Evolutionary conservation across 1,140 invertebrate species (phyloP), one percentile per base, ranked within the genome.

Genomic region (Diabrotica virgifera): DNA sequence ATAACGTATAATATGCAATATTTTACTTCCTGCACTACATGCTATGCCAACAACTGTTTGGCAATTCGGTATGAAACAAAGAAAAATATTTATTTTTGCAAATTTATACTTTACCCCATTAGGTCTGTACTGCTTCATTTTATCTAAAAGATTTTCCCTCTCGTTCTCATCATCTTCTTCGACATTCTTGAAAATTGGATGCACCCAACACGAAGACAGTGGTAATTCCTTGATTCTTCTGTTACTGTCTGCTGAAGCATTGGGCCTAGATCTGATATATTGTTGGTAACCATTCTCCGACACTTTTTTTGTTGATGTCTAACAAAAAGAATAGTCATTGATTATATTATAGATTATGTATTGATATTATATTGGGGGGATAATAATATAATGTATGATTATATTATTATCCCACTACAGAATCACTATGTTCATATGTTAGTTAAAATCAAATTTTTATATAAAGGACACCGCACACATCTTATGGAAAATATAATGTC

Each of bases 241-340:
- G 63, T 96, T 90, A 64, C 94, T 96, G 78, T 98, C 97, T 4
- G 83, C 82, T 0, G 95, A 96, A 0, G 97, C 91, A 5, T 86
- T 83, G 37, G 93, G 93, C 64, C 96, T 82, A 46, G 95, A 95
- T 71, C 86, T 85, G 0, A 94, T 70, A 80, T 98, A 99, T 69
- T 97, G 91, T 72, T 91, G 89, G 81, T 95, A 96, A 3, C 92
- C 96, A 78, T 97, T 98, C 8, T 85, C 83, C 67, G 90, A 89
- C 0, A 94, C 92, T 64, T 89, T 87, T 65, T 85, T 80, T 77
- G 94, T 86, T 66, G 89, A 89, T 59, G 80, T 79, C 92, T 94
- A 72, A 40, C 24, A 24, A 24, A 24, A 24, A 24, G 24, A 24
- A 24, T 24, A 1, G 4, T 24, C 24, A 24, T 24, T 4, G 4